Conservation (phyloP, 1,140 invertebrate species). For the Notospermus geniculatus region DNA sequence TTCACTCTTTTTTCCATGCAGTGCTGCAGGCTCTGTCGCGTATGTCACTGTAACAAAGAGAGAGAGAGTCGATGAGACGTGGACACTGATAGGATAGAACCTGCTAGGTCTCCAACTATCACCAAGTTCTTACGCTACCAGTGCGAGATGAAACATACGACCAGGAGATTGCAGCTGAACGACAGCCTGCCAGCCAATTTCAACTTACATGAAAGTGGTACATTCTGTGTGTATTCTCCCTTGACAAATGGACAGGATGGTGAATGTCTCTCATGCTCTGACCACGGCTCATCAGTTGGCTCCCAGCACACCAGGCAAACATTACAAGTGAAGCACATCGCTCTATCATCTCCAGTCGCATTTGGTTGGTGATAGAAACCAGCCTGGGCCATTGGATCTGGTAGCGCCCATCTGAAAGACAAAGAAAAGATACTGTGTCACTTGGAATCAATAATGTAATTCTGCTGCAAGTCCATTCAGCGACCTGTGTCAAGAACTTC, state of each 20-base stretch:
- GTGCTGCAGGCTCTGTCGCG: conserved; percentile 76
- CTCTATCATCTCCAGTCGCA: conserved; percentile 81
- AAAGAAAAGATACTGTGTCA: conserved; percentile 4
- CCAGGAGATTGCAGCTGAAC: background rate
- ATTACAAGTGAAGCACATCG: conserved; percentile 92
- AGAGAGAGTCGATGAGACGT: background rate
- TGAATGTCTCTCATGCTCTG: conserved; percentile 90
- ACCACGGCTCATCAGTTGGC: conserved; percentile 90
- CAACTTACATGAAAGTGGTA: conserved; percentile 66
- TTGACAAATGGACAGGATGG: conserved; percentile 89
- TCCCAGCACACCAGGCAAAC: conserved; percentile 94
- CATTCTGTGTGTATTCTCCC: conserved; percentile 92
- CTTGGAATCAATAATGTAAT: too few species aligned
- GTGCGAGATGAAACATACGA: too few species aligned
- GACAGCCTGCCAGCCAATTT: conserved; percentile 5
- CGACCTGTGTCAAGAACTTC: too few species aligned
- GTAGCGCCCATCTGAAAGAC: conserved; percentile 79
- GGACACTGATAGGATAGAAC: too few species aligned
- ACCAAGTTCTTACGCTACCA: too few species aligned
- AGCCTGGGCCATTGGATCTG: conserved; percentile 92
- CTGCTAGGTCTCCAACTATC: too few species aligned
- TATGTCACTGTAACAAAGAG: conserved; percentile 66
- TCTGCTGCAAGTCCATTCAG: too few species aligned
- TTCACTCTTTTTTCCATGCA: conserved; percentile 47
- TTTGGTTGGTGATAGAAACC: conserved; percentile 94